phyloP scores from a whole-genome alignment of 1,140 invertebrate genomes.

The Argopecten irradians region DNA sequence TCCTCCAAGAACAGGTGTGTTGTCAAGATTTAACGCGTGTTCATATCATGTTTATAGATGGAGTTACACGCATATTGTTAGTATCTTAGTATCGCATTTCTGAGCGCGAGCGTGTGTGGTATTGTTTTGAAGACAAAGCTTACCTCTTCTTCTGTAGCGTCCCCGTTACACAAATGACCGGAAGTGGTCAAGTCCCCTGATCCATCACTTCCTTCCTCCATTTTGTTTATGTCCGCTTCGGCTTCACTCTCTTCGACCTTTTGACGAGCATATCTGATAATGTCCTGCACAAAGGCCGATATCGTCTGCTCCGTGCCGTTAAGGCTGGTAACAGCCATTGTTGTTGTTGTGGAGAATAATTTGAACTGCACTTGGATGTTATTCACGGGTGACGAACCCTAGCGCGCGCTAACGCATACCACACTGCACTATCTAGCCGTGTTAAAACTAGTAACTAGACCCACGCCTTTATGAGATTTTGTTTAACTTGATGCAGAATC shows the following conservation, averaged over 20 bases:
- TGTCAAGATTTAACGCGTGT: too few relatives aligned
- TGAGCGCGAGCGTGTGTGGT: too few relatives aligned
- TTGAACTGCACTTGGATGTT: not conserved
- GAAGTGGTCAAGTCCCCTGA: constrained; percentile 6
- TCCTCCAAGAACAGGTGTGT: too few relatives aligned
- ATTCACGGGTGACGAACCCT: constrained; percentile 14
- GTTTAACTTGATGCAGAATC: not conserved
- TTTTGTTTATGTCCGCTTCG: not conserved
- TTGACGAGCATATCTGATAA: not conserved
- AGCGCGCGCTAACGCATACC: not conserved
- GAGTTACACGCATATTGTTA: too few relatives aligned
- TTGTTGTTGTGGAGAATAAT: not conserved
- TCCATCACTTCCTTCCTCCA: constrained; percentile 6
- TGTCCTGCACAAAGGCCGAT: not conserved
- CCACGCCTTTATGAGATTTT: not conserved
- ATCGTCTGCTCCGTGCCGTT: constrained; percentile 13
- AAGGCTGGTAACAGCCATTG: not conserved
- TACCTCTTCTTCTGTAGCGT: not conserved
- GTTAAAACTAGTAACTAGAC: not conserved
- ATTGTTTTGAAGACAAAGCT: too few relatives aligned
- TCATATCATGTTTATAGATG: too few relatives aligned
- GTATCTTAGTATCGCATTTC: too few relatives aligned
- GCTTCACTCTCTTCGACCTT: not conserved
- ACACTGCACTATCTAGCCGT: too few relatives aligned
- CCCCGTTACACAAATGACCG: not conserved